phyloP scores from a whole-genome alignment of 2,113 vertebrate species.

The Lophura nycthemera region DNA sequence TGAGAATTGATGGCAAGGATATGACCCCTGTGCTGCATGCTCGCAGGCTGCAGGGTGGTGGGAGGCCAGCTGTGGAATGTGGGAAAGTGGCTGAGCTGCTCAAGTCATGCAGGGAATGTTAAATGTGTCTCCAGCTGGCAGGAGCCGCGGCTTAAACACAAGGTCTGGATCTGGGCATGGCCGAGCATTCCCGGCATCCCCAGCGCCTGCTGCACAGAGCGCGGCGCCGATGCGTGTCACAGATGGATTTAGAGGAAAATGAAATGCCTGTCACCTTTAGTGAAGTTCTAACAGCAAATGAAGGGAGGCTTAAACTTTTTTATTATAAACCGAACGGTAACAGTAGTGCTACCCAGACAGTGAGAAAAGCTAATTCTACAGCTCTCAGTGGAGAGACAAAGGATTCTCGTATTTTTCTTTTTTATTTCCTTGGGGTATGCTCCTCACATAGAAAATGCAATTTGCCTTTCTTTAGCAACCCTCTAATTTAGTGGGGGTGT shows the following conservation, averaged over 20 bases:
- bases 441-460: neutral
- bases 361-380: conserved; percentile 20
- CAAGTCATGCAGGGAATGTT: conserved; percentile 74
- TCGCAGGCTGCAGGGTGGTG: conserved; percentile 49
- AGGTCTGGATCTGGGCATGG: neutral
- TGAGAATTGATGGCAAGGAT: conserved; percentile 39
- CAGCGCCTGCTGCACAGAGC: conserved; percentile 13
- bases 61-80: conserved; percentile 76
- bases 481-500: neutral
- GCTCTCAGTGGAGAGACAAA: neutral
- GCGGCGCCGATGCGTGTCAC: neutral
- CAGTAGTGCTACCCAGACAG: neutral
- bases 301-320: neutral
- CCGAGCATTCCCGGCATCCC: conserved; percentile 1
- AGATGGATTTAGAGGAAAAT: conserved; percentile 1
- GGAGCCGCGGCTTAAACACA: conserved; percentile 38
- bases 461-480: neutral
- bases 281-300: conserved; percentile 9
- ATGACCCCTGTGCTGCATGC: conserved; percentile 36
- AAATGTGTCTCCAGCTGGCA: conserved; percentile 74
- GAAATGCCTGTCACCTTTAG: neutral
- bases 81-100: conserved; percentile 69
- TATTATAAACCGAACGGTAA: neutral
- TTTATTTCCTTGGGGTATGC: neutral
- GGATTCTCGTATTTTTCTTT: neutral